Base-by-base conservation (phyloP, 2,888 invertebrate genomes). In the Torymus aiolomorphi region DNA sequence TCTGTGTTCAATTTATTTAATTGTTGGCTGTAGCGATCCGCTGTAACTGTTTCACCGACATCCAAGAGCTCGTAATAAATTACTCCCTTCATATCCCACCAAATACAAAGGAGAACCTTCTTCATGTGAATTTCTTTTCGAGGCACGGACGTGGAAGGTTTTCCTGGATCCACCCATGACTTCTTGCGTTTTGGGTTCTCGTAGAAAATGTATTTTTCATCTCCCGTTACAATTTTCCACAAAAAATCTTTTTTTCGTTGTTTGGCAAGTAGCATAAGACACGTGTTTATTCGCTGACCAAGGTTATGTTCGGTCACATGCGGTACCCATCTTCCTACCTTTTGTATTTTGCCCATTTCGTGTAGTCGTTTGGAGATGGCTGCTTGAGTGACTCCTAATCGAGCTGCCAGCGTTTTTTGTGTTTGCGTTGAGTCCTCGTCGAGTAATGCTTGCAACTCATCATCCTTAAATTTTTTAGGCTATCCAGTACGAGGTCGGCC, bases 31-130 rank as follows among this genome's bases (percentile, higher is more conserved):
- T 20, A 61, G 61, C 11, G 61, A 16, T 61, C 13, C 14, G 24
- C 24, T 16, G 20, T 61, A 11, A 61, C 24, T 20, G 24, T 61
- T 61, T 61, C 13, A 20, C 11, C 42, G 57, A 1, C 57, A 72
- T 78, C 42, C 11, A 84, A 62, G 20, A 82, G 70, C 74, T 83
- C 83, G 56, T 83, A 83, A 72, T 83, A 79, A 49, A 84, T 69
- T 13, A 83, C 73, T 31, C 82, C 81, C 62, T 82, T 80, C 71
- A 71, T 75, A n/a, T n/a, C n/a, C n/a, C n/a, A n/a, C n/a, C n/a
- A n/a, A n/a, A n/a, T n/a, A n/a, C n/a, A n/a, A n/a, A n/a, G n/a
- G n/a, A n/a, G n/a, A n/a, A n/a, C n/a, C n/a, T n/a, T n/a, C n/a
- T n/a, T n/a, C n/a, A n/a, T n/a, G n/a, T n/a, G n/a, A n/a, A n/a